Evolutionary conservation across 1,140 invertebrate genomes (phyloP).

Genomic region (Psilanteris sp.): DNA sequence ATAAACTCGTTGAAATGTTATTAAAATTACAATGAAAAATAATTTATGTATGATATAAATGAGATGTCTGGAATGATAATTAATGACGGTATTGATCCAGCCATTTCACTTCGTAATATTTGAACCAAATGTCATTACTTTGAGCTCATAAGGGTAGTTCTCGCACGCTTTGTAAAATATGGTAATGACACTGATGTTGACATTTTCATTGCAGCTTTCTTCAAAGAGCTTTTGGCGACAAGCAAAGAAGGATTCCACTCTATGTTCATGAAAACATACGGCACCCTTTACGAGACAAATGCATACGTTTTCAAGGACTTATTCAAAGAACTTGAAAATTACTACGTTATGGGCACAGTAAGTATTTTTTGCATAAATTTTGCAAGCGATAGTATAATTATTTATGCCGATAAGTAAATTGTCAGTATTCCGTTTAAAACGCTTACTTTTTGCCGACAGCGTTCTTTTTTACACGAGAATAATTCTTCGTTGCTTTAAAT

Average conservation of each 20-base stretch:
- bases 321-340: constrained; percentile 93
- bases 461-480: no score
- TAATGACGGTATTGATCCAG: neutral
- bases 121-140: constrained; percentile 2
- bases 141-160: constrained; percentile 5
- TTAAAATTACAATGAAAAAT: no score
- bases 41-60: no score
- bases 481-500: no score
- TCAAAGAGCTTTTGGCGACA: constrained; percentile 89
- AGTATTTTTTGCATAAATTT: no score
- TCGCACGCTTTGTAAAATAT: constrained; percentile 8
- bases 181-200: constrained; percentile 46
- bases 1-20: no score
- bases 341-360: constrained; percentile 88
- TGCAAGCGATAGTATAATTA: no score
- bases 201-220: constrained; percentile 86
- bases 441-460: no score
- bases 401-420: no score
- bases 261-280: constrained; percentile 97
- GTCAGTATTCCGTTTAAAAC: no score
- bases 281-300: constrained; percentile 96
- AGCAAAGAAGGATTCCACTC: constrained; percentile 93
- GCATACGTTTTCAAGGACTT: constrained; percentile 94
- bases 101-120: neutral
- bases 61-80: neutral